These are phyloP conservation scores for Mionectes macconnelli DNA, from an alignment of 2,113 vertebrate genomes.

Conservation along the genomic window DNA sequence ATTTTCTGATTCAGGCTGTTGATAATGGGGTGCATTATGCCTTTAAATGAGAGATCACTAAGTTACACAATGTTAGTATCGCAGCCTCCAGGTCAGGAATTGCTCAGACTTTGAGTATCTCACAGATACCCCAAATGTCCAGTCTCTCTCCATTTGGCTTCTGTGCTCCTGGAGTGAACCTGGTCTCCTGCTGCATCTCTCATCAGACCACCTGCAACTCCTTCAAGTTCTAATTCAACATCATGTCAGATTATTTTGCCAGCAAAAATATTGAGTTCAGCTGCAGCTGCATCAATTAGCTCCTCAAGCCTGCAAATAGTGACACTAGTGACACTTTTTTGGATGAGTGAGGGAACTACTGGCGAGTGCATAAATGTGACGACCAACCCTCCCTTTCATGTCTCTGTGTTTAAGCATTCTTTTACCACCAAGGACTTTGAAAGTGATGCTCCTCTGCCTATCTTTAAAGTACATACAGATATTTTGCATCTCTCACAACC, in stretches of 20 bases:
- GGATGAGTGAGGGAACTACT: constrained; percentile 64
- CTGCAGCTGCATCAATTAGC: constrained; percentile 72
- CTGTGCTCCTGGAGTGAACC: background rate
- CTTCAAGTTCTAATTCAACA: constrained; percentile 1
- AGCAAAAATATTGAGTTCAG: constrained; percentile 56
- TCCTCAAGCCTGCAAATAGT: constrained; percentile 48
- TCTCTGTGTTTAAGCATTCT: constrained; percentile 58
- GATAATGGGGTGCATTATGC: background rate
- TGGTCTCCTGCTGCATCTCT: constrained; percentile 40
- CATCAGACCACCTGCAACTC: constrained; percentile 50
- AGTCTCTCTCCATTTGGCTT: background rate
- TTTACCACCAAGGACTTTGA: constrained; percentile 21
- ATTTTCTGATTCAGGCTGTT: background rate
- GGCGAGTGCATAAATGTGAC: constrained; percentile 59
- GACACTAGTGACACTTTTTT: constrained; percentile 56
- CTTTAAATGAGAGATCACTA: background rate
- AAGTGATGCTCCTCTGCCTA: constrained; percentile 25
- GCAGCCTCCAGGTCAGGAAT: background rate
- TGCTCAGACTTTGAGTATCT: background rate
- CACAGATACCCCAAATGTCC: background rate
- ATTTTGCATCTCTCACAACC: constrained; percentile 46
- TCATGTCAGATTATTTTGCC: constrained; percentile 20
- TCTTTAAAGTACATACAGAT: constrained; percentile 43
- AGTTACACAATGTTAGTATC: background rate
- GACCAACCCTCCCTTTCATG: constrained; percentile 60